A percentile compares a stretch with the other conserved stretches of the same genome.
These are phyloP conservation scores for Agrotis exclamationis DNA, from an alignment of 2,888 invertebrate species.

Conservation along the genomic window DNA sequence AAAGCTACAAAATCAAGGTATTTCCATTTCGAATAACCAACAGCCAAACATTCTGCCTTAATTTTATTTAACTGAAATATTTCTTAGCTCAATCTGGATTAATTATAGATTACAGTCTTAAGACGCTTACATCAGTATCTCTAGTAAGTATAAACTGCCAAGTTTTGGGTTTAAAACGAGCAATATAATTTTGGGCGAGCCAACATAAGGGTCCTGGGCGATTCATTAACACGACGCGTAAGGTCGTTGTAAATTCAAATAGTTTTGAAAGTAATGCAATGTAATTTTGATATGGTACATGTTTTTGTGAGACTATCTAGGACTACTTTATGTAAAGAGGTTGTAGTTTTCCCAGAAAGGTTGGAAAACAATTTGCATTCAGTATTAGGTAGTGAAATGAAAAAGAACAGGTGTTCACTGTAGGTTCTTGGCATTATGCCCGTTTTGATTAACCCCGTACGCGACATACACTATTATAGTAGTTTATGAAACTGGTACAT, in stretches of 20 bases:
- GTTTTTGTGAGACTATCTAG: background rate
- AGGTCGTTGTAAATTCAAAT: slow-evolving; percentile 47
- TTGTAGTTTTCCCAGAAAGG: background rate
- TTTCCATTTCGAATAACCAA: background rate
- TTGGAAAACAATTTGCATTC: background rate
- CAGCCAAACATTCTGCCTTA: slow-evolving; percentile 12
- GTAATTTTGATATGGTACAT: slow-evolving; percentile 19
- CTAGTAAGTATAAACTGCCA: slow-evolving; percentile 40
- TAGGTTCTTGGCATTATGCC: background rate
- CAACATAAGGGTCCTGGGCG: slow-evolving; percentile 35
- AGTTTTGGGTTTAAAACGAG: slow-evolving; percentile 57
- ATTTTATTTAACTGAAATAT: slow-evolving; percentile 32
- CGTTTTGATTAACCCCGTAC: background rate
- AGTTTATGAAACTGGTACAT: too few species aligned
- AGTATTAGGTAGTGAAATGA: slow-evolving; percentile 8
- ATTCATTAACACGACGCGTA: slow-evolving; percentile 55
- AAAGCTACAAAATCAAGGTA: slow-evolving; percentile 3
- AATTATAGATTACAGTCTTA: slow-evolving; percentile 58
- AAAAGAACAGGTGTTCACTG: background rate
- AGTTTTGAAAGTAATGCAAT: slow-evolving; percentile 46
- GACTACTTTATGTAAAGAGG: too few species aligned
- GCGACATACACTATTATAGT: too few species aligned
- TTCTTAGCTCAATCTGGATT: slow-evolving; percentile 49
- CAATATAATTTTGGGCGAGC: slow-evolving; percentile 49
- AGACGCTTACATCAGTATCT: slow-evolving; percentile 52